These are phyloP conservation scores for Scolopax mira DNA, from an alignment of 2,113 vertebrate genomes.

Conservation along the genomic window DNA sequence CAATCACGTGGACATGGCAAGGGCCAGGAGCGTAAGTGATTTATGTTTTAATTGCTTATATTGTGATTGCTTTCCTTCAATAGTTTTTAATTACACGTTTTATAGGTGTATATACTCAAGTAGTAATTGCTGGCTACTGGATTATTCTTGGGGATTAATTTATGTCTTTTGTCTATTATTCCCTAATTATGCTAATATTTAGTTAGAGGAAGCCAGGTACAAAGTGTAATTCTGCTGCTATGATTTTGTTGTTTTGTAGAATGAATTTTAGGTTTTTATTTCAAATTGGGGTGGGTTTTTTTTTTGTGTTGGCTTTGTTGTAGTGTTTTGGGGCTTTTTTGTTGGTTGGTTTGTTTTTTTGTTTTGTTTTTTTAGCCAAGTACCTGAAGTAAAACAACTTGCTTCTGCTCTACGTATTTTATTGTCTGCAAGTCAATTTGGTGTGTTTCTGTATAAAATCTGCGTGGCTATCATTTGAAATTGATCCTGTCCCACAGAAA, in stretches of 20 bases:
- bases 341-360: too few relatives aligned
- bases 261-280: neutral
- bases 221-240: neutral
- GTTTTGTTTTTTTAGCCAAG: neutral
- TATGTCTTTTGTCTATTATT: neutral
- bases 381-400: neutral
- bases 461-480: neutral
- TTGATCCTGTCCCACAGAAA: accelerated
- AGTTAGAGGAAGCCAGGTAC: neutral
- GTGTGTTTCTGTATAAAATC: neutral
- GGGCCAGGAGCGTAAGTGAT: conserved; percentile 92
- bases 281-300: neutral
- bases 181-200: neutral
- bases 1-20: conserved; percentile 98
- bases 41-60: neutral
- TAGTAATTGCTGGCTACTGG: neutral
- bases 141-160: neutral
- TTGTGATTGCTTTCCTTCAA: neutral
- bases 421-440: neutral
- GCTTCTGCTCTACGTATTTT: neutral
- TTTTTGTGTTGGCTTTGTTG: too few relatives aligned
- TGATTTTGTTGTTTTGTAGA: neutral
- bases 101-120: neutral
- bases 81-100: neutral
- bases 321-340: too few relatives aligned